These are phyloP conservation scores for Contarinia nasturtii DNA, from an alignment of 1,140 invertebrate species.

Conservation along the genomic window DNA sequence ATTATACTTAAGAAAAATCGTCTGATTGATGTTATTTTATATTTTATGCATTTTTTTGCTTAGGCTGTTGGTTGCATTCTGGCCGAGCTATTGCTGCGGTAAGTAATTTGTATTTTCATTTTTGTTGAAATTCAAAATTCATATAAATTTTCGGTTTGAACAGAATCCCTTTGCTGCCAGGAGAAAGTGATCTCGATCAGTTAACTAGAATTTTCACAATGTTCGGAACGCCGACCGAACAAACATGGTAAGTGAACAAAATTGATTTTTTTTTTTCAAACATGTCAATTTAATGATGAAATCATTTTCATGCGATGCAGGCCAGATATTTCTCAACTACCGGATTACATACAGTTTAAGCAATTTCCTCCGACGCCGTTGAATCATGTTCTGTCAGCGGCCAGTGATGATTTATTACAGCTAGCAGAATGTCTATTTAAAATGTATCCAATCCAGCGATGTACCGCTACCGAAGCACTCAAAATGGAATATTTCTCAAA, in stretches of 20 bases:
- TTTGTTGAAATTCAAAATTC: too few relatives aligned
- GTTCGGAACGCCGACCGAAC: slow-evolving; percentile 76
- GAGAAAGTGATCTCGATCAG: slow-evolving; percentile 94
- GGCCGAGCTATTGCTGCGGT: slow-evolving; percentile 76
- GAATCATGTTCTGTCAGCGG: slow-evolving; percentile 89
- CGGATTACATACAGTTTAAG: slow-evolving; percentile 90
- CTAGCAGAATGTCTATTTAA: slow-evolving; percentile 60
- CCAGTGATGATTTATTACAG: slow-evolving; percentile 78
- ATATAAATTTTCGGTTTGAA: too few relatives aligned
- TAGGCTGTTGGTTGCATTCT: slow-evolving; percentile 87
- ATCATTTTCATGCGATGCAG: neutral
- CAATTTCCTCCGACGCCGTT: slow-evolving; percentile 62
- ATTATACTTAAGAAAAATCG: too few relatives aligned
- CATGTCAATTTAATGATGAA: too few relatives aligned
- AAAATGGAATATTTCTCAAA: slow-evolving; percentile 73
- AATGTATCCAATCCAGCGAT: slow-evolving; percentile 71
- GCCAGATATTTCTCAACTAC: slow-evolving; percentile 61
- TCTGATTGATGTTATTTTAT: too few relatives aligned
- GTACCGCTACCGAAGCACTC: slow-evolving; percentile 60
- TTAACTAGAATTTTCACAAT: slow-evolving; percentile 86
- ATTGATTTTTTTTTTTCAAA: too few relatives aligned
- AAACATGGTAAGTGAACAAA: slow-evolving; percentile 45
- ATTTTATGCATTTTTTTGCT: too few relatives aligned
- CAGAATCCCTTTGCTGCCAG: slow-evolving; percentile 75
- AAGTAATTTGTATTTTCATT: too few relatives aligned